Evolutionary conservation across 2,888 invertebrate species (phyloP).

Genomic region (Tribolium freemani): DNA sequence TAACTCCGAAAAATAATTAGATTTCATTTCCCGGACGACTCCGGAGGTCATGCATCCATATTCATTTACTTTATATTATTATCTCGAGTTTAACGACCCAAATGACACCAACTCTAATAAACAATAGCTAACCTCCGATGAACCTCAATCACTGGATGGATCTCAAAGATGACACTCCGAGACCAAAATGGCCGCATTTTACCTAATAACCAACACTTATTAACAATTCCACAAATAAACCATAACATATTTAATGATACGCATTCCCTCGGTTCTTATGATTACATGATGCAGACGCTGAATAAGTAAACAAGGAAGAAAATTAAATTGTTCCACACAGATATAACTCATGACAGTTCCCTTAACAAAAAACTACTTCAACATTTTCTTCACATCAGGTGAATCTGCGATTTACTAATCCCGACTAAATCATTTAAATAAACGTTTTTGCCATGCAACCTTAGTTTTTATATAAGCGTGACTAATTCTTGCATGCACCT

Average conservation of each 20-base stretch:
- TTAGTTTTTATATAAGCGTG: constrained; percentile 43
- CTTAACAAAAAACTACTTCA: not conserved
- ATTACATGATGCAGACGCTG: constrained; percentile 21
- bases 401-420: not conserved
- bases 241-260: constrained; percentile 29
- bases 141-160: not conserved
- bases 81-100: not conserved
- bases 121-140: not conserved
- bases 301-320: constrained; percentile 33
- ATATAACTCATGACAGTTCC: not conserved
- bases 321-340: not conserved
- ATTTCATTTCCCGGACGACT: not conserved
- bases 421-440: not conserved
- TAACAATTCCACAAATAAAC: constrained; percentile 19
- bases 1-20: not conserved
- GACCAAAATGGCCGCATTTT: not conserved
- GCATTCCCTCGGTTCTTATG: constrained; percentile 14
- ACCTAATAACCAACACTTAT: not conserved
- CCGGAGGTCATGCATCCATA: not conserved
- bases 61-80: not conserved
- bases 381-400: not conserved
- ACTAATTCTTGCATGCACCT: constrained; percentile 41
- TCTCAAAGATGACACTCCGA: not conserved
- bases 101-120: not conserved
- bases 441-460: constrained; percentile 42